A percentile compares a stretch with the other conserved stretches of the same genome.
These are phyloP conservation scores for Nesoenas mayeri DNA, from an alignment of 2,113 vertebrate species.

Conservation along the genomic window DNA sequence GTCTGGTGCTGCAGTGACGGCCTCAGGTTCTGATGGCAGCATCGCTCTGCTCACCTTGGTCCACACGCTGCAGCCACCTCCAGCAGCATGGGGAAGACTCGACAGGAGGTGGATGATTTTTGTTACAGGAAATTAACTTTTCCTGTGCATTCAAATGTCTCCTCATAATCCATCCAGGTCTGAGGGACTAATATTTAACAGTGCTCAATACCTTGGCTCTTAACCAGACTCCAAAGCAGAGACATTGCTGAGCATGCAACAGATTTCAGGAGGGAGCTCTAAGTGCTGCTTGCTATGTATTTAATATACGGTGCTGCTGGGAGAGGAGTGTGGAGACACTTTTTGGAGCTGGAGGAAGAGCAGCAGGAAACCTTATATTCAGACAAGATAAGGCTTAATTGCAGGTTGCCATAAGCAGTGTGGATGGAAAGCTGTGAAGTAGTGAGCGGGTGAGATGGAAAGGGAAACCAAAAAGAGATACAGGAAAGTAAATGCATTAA, in stretches of 20 bases:
- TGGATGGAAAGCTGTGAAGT: neutral
- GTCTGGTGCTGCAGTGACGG: neutral
- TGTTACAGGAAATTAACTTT: slow-evolving; percentile 33
- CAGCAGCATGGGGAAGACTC: neutral
- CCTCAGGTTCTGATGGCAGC: neutral
- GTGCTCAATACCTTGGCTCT: neutral
- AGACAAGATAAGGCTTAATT: slow-evolving; percentile 51
- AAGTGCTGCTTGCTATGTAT: neutral
- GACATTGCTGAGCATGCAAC: accelerated
- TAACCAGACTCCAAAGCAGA: neutral
- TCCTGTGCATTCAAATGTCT: neutral
- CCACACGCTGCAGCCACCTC: neutral
- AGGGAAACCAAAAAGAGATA: neutral
- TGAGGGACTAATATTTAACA: neutral
- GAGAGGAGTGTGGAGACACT: slow-evolving; percentile 6
- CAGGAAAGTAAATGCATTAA: neutral
- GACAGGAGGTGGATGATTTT: neutral
- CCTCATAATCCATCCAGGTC: neutral
- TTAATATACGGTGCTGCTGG: neutral
- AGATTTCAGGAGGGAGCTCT: neutral
- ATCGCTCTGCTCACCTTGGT: accelerated
- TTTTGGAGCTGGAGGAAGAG: slow-evolving; percentile 23
- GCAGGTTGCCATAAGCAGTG: slow-evolving; percentile 7
- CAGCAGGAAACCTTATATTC: slow-evolving; percentile 30
- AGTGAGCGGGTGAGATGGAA: neutral